Conservation (phyloP, 2,888 invertebrate species). For the Plemyria rubiginata region DNA sequence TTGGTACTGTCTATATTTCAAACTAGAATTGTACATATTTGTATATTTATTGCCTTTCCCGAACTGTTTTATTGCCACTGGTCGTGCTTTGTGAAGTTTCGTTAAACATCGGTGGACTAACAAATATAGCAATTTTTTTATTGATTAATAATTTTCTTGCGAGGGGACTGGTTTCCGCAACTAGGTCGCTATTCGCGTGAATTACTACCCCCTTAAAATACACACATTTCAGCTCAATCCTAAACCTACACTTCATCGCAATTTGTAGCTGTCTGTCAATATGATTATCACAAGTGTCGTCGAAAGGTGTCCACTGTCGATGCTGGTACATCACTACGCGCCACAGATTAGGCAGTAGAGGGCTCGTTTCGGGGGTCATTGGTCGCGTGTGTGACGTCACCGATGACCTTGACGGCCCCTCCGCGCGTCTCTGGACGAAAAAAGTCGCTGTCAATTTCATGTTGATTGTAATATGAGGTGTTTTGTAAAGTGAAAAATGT, state of each 20-base stretch:
- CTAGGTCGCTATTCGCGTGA: too few species aligned
- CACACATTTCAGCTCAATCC: constrained; percentile 33
- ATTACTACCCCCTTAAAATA: too few species aligned
- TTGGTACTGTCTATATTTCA: too few species aligned
- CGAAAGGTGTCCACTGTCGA: constrained; percentile 38
- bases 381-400: constrained; percentile 76
- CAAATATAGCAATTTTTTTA: too few species aligned
- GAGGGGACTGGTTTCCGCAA: too few species aligned
- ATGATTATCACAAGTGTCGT: constrained; percentile 62
- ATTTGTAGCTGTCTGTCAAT: constrained; percentile 52
- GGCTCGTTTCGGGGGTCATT: constrained; percentile 70
- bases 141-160: too few species aligned
- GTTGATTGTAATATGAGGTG: constrained; percentile 8
- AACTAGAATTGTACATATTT: too few species aligned
- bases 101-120: too few species aligned
- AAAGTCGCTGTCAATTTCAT: constrained; percentile 54
- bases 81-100: too few species aligned
- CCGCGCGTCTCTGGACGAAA: constrained; percentile 51
- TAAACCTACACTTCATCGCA: constrained; percentile 50
- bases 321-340: constrained; percentile 31
- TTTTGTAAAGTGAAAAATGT: constrained; percentile 6
- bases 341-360: constrained; percentile 29
- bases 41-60: too few species aligned
- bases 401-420: constrained; percentile 80
- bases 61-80: too few species aligned